These are phyloP conservation scores for Pollicipes pollicipes DNA, from an alignment of 1,140 invertebrate species.

Conservation along the genomic window DNA sequence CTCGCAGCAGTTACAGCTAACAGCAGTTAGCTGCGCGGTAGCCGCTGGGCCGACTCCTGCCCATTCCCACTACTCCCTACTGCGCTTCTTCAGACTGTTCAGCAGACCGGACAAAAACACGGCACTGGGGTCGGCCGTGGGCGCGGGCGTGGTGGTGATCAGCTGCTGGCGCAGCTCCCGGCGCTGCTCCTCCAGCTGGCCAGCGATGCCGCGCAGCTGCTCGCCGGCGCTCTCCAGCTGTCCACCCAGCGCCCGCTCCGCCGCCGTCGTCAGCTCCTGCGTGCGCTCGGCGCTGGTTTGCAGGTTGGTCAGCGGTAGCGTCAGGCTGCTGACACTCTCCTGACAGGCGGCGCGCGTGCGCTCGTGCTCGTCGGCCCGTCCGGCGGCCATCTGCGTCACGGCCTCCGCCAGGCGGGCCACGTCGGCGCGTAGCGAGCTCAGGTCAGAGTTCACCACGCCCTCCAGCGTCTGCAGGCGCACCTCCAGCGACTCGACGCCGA, in stretches of 20 bases:
- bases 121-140: background rate
- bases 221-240: background rate
- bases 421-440: background rate
- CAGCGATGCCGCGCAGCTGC: too few relatives aligned
- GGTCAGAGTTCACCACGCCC: background rate
- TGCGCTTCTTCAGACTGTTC: background rate
- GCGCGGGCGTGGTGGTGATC: background rate
- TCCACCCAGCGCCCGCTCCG: background rate
- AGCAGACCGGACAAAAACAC: background rate
- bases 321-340: background rate
- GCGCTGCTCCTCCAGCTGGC: background rate
- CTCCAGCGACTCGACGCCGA: background rate
- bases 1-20: too few relatives aligned
- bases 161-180: background rate
- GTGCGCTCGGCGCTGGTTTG: background rate
- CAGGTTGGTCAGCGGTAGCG: background rate
- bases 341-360: background rate
- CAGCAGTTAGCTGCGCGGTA: too few relatives aligned
- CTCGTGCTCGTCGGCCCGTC: background rate
- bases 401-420: background rate
- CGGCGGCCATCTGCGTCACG: background rate
- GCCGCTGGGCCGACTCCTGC: too few relatives aligned
- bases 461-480: background rate
- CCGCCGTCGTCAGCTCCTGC: background rate
- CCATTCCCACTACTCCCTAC: too few relatives aligned